A percentile compares a stretch with the other conserved stretches of the same genome.
Evolutionary conservation across 2,888 invertebrate genomes (phyloP).

Genomic region (Platerodrilus igneus): DNA sequence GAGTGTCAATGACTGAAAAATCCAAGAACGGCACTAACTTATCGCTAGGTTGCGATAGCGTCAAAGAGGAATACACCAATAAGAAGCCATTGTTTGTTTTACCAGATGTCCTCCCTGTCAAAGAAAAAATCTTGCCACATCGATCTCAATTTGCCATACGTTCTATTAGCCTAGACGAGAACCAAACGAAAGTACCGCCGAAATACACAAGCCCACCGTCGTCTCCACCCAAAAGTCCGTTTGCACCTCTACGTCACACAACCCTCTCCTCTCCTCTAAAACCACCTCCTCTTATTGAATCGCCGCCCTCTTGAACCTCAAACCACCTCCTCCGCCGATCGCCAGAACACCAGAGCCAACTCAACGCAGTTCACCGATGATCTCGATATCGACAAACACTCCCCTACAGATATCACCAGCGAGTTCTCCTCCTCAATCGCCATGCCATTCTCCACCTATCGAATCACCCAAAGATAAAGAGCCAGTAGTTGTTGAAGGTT

Average conservation of each 20-base stretch:
- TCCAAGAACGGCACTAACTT: constrained; percentile 28
- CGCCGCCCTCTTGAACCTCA: constrained; percentile 32
- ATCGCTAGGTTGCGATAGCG: constrained; percentile 35
- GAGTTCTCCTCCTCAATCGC: constrained; percentile 30
- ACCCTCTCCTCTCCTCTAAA: constrained; percentile 33
- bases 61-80: constrained; percentile 39
- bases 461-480: constrained; percentile 46
- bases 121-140: constrained; percentile 47
- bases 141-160: constrained; percentile 39
- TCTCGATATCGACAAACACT: constrained; percentile 37
- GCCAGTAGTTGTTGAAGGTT: constrained; percentile 47
- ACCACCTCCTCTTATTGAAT: constrained; percentile 10
- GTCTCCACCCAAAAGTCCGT: constrained; percentile 39
- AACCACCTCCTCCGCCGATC: too few relatives aligned
- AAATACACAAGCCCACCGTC: constrained; percentile 38
- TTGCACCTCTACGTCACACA: constrained; percentile 39
- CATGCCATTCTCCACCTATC: constrained; percentile 39
- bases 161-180: constrained; percentile 34
- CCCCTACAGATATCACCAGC: constrained; percentile 27
- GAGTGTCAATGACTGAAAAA: constrained; percentile 44
- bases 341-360: constrained; percentile 40
- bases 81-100: constrained; percentile 44
- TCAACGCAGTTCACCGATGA: constrained; percentile 36
- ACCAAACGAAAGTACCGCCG: constrained; percentile 31
- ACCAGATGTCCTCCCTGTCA: constrained; percentile 55